Evolutionary conservation across 2,113 vertebrate species (phyloP).

Genomic region (Sakesphorus luctuosus): DNA sequence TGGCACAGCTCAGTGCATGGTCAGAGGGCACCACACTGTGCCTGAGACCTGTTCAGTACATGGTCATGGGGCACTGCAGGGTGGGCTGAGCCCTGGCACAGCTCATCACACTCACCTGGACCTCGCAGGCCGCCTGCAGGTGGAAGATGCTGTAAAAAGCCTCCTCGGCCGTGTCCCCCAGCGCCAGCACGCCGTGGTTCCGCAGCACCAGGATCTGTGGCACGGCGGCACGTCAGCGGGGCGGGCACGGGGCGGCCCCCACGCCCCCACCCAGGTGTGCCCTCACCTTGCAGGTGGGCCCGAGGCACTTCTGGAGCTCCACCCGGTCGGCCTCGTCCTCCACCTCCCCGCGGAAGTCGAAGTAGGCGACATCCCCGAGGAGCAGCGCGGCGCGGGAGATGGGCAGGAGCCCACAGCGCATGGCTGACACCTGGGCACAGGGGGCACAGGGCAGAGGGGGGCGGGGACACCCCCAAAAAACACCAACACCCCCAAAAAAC

Average conservation of each 20-base stretch:
- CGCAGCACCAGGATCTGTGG: slow-evolving; percentile 91
- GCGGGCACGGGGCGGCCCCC: accelerated
- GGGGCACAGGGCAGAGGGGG: background rate
- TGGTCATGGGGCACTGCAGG: no score
- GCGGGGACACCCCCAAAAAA: background rate
- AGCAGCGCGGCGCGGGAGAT: slow-evolving; percentile 92
- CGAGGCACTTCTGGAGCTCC: slow-evolving; percentile 93
- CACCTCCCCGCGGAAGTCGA: slow-evolving; percentile 90
- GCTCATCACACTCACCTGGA: slow-evolving; percentile 81
- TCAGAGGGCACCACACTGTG: no score
- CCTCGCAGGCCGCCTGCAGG: slow-evolving; percentile 93
- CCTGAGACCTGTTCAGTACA: no score
- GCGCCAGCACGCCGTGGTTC: slow-evolving; percentile 92
- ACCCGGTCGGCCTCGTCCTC: slow-evolving; percentile 90
- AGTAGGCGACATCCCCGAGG: slow-evolving; percentile 91
- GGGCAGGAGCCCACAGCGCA: slow-evolving; percentile 92
- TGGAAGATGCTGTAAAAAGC: slow-evolving; percentile 95
- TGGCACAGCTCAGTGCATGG: background rate
- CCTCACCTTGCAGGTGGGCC: slow-evolving; percentile 93
- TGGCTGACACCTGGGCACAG: slow-evolving; percentile 86
- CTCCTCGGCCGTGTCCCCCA: slow-evolving; percentile 94
- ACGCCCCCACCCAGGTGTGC: accelerated
- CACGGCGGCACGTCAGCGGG: accelerated
- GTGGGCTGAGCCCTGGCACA: accelerated
- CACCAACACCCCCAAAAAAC: background rate